Conservation (phyloP, 1,140 invertebrate genomes). For the Whitmania pigra region DNA sequence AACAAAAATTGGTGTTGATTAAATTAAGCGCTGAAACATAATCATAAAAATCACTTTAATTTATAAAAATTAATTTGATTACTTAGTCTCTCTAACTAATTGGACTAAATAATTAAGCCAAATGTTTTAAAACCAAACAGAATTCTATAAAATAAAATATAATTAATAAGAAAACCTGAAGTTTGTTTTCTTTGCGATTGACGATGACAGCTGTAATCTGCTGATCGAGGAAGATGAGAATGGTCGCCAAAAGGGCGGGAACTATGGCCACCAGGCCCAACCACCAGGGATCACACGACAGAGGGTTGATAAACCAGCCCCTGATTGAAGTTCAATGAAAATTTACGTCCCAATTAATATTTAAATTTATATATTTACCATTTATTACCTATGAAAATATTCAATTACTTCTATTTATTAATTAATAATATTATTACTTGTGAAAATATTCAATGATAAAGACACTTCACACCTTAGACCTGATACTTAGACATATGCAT, state of each 20-base stretch:
- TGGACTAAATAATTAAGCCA: constrained; percentile 45
- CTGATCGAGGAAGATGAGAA: constrained; percentile 97
- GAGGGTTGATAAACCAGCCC: constrained; percentile 37
- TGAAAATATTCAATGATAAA: no score
- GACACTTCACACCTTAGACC: no score
- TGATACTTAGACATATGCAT: no score
- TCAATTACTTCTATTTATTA: no score
- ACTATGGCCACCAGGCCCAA: constrained; percentile 61
- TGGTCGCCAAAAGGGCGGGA: constrained; percentile 81
- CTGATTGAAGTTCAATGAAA: constrained; percentile 17
- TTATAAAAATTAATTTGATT: background rate
- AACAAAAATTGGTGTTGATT: no score
- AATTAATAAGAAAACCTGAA: constrained; percentile 51
- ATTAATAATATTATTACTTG: no score
- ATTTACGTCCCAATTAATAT: background rate
- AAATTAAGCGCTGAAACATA: background rate
- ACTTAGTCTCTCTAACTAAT: background rate
- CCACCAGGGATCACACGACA: constrained; percentile 54
- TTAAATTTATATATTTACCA: no score
- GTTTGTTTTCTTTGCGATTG: constrained; percentile 88
- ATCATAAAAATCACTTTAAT: background rate
- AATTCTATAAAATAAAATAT: no score
- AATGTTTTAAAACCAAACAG: no score
- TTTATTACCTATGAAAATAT: no score
- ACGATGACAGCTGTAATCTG: constrained; percentile 96